Evolutionary conservation across 2,888 invertebrate genomes (phyloP), one percentile per base, ranked within the genome.

Genomic region (Zonitis immaculata): DNA sequence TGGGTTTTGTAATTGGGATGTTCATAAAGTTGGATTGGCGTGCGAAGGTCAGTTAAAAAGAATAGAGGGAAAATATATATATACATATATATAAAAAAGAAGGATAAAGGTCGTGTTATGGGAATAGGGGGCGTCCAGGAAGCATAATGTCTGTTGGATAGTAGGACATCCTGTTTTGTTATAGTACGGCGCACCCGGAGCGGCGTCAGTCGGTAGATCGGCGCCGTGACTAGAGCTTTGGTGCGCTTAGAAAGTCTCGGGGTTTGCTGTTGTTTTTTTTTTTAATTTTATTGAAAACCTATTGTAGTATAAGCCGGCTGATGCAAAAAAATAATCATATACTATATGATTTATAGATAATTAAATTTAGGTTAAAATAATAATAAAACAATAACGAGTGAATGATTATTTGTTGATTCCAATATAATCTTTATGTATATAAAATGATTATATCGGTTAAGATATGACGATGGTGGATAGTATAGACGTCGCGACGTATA

Each of bases 171-270:
- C 35, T 35, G 35, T 32, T n/a, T n/a, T 32, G 32, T 35, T 35
- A 16, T 35, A 35, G 35, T 51, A 48, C 54, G 47, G 54, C 42
- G 51, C 46, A 54, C 54, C 54, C 54, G 51, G 54, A 54, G 47
- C 44, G 39, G 49, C 39, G 48, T 44, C 49, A 53, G 54, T 54
- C 32, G 42, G 54, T 35, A 45, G 54, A 49, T 46, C 46, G 53
- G 42, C 47, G 49, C 45, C 49, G 42, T 47, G 53, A 26, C 44
- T 45, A 39, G 28, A 32, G 51, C 25, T 28, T 28, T 44, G 47
- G 35, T 47, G 45, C 35, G 12, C 47, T 47, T 47, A 35, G 32
- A n/a, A n/a, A 27, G 28, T 32, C 44, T 51, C 26, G 49, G 25
- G 20, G 44, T 44, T 46, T 46, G 26, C 43, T 35, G 44, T 43